phyloP scores from a whole-genome alignment of 1,140 invertebrate genomes.

The Andrena cerasifolii region DNA sequence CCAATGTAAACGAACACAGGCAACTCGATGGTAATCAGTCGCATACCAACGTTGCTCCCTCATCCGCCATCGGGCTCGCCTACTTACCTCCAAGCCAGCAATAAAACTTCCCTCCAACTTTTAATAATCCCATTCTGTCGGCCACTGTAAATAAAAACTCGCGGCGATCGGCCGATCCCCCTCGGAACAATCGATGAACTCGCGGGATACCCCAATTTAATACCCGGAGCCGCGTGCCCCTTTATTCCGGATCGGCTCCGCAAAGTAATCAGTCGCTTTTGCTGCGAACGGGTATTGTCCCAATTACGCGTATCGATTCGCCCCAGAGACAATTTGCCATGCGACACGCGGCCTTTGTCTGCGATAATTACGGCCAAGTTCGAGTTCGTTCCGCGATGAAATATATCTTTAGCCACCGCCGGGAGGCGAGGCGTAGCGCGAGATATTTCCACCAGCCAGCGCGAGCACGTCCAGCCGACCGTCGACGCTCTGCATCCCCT shows the following conservation, averaged over 20 bases:
- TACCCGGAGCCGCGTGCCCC: slow-evolving; percentile 1
- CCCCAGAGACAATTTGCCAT: slow-evolving; percentile 34
- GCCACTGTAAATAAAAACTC: slow-evolving; percentile 39
- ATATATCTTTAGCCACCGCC: slow-evolving; percentile 30
- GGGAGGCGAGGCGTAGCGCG: neutral
- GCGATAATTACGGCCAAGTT: slow-evolving; percentile 35
- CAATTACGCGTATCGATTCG: slow-evolving; percentile 41
- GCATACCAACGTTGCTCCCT: neutral
- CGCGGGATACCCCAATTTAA: slow-evolving; percentile 31
- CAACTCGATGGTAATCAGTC: neutral
- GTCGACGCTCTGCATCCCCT: no score
- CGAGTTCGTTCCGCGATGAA: slow-evolving; percentile 35
- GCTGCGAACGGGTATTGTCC: slow-evolving; percentile 26
- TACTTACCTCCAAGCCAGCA: slow-evolving; percentile 17
- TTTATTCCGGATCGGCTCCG: slow-evolving; percentile 24
- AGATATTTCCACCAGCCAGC: slow-evolving; percentile 27
- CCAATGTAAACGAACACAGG: neutral
- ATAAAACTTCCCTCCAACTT: slow-evolving; percentile 32
- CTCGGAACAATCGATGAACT: slow-evolving; percentile 18
- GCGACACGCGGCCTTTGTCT: slow-evolving; percentile 21
- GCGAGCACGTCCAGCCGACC: no score
- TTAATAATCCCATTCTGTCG: slow-evolving; percentile 42
- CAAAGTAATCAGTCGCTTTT: slow-evolving; percentile 32
- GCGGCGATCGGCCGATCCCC: slow-evolving; percentile 33
- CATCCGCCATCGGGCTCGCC: neutral